Evolutionary conservation across 2,888 invertebrate species (phyloP), one percentile per base, ranked within the genome.

Genomic region (Chironomus tentans): DNA sequence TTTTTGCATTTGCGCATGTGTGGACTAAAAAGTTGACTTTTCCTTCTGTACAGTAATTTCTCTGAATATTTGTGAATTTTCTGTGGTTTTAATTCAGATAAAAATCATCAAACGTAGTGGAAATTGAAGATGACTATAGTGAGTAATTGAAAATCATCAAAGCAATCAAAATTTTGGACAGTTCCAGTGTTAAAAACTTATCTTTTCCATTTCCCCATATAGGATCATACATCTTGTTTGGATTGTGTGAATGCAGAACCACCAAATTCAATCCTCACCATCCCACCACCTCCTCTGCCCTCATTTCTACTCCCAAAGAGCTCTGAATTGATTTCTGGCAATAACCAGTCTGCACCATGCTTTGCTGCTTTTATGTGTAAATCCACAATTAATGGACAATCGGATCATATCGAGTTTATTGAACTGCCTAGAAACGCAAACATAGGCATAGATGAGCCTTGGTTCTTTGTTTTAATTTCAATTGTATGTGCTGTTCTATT

Each of bases 201-300:
- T 4, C 1, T 15, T 13, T 13, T 65, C 3, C 47, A 48, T 12
- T 61, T 50, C 18, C 15, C 12, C 61, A 61, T 46, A 22, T n/a
- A 74, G 74, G 74, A 74, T 48, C 15, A 13, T 12, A 62, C 65
- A 13, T 46, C 65, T n/a, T 74, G 74, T 74, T 48, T 74, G 13
- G 74, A 74, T 65, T 74, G 74, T 48, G 68, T 68, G 61, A 56
- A 62, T 38, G 38, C 56, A 12, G 24, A 65, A 13, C 94, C 94
- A 0, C 94, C 94, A 0, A 92, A 94, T 83, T 90, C 88, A 77
- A 93, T 94, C 79, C 85, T 93, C 74, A 90, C 90, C 80, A 90
- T 94, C 86, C 94, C 94, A 6, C 94, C 94, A 62, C 94, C 94
- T 0, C 94, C 94, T 0, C 85, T 92, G 79, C 94, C 94, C 3